Evolutionary conservation across 1,140 invertebrate genomes (phyloP), one percentile per base, ranked within the genome.

Genomic region (Chelonus insularis): DNA sequence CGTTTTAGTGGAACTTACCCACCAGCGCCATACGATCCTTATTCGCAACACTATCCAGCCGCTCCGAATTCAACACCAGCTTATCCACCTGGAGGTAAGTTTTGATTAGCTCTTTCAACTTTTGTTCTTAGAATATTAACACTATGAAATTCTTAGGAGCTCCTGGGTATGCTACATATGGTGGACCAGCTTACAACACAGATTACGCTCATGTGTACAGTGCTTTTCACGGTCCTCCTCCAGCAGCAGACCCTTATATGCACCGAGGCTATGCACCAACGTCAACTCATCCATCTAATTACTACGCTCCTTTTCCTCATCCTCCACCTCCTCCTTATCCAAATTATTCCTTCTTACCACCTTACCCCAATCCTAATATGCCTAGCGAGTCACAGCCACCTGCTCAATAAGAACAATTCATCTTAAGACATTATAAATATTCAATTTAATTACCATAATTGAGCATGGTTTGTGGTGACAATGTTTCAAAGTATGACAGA

Each of bases 1-100:
- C 77, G 80, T 14, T 85, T 84, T 65, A 79, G 80, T n/a, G 81
- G 74, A 20, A 81, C 82, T 11, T 84, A 84, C 69, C 79, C 82
- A 0, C 82, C 82, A 0, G 79, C 76, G 25, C 80, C 80, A 8
- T 85, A 80, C 14, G 51, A 61, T 43, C 50, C 50, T 0, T 61
- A 61, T 23, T 11, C 50, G 34, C 59, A 61, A 29, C 59, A 61
- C 41, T 61, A 61, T 55, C 39, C 59, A 36, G 32, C 51, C 7
- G 59, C 72, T 18, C 76, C 78, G 4, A 75, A 73, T 6, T 78
- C 78, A 7, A 72, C 78, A 3, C 69, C 77, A 20, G 69, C 73
- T 64, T 81, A 82, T 70, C 76, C 81, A 54, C 75, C 80, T 45
- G 66, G 60, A 72, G 75, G 78, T 81, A 47, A 63, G 69, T 72